A percentile compares a stretch with the other conserved stretches of the same genome.
These are phyloP conservation scores for Pseudomyrmex flavicornis DNA, from an alignment of 1,140 invertebrate genomes.

Conservation along the genomic window DNA sequence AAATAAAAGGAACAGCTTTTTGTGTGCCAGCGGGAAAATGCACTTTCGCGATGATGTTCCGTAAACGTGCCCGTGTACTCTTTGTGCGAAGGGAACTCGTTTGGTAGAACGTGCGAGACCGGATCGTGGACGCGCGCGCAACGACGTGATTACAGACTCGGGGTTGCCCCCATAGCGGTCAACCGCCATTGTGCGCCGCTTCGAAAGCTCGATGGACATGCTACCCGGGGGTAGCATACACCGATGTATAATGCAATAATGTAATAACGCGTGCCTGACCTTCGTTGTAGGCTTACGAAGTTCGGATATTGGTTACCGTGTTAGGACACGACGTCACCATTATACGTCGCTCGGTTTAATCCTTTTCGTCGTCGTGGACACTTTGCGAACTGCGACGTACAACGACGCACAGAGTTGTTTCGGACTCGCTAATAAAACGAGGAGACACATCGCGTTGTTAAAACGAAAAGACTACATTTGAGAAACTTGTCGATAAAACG, in stretches of 20 bases:
- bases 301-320: conserved; percentile 59
- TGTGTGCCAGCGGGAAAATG: neutral
- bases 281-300: conserved; percentile 43
- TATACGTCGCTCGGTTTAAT: conserved; percentile 47
- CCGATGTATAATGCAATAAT: conserved; percentile 55
- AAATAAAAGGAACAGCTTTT: neutral
- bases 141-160: conserved; percentile 54
- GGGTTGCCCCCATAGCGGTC: conserved; percentile 47
- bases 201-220: conserved; percentile 51
- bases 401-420: neutral
- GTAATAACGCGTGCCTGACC: conserved; percentile 53
- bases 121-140: conserved; percentile 19
- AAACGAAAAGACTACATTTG: neutral
- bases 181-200: conserved; percentile 43
- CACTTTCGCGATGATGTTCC: conserved; percentile 11
- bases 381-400: conserved; percentile 12
- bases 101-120: conserved; percentile 37
- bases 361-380: conserved; percentile 47
- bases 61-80: neutral
- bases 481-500: neutral
- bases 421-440: neutral
- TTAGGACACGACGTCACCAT: conserved; percentile 27
- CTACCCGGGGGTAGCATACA: conserved; percentile 28
- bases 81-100: conserved; percentile 40
- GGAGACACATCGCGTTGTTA: neutral